Base-by-base conservation (phyloP, 2,888 invertebrate genomes). In the Hirtodrosophila cameraria region DNA sequence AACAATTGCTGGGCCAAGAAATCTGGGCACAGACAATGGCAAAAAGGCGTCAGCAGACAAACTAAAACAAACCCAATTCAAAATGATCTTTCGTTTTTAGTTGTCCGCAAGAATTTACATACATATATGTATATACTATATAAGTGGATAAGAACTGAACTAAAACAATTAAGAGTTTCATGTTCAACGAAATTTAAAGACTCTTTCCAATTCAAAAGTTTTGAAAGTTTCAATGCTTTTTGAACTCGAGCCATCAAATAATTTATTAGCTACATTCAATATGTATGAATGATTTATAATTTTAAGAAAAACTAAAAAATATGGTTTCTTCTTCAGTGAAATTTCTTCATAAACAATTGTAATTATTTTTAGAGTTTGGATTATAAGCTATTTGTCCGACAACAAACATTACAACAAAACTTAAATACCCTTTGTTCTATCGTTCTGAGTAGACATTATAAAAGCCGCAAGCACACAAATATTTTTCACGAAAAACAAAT, bases 401-500 rank as follows among this genome's bases (percentile, higher is more conserved):
- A 1, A 12, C 67, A 50, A 68, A 69, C 46, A 63, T 48, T 20
- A 46, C 35, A 25, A 35, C n/a, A 2, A 39, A 39, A 68, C 38
- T 63, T 57, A 52, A 63, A 41, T 48, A 41, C 20, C 67, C 50
- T 66, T 66, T 68, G 42, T 31, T 42, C 57, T 54, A 33, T 16
- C 45, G 36, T 30, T 30, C 23, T n/a, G 52, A 31, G 42, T 53
- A 54, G 42, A 62, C 57, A 63, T 59, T 70, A 69, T 59, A 64
- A 70, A 81, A 75, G 59, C 45, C 50, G 53, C 70, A 50, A 67
- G 63, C 61, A 50, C 72, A 55, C 59, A 83, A 84, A 78, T 78
- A 74, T 73, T 84, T 80, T 84, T 78, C 82, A 66, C 65, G 85
- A 82, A 82, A 82, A 82, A 85, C 82, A 85, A 77, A 82, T 82